phyloP scores from a whole-genome alignment of 1,140 invertebrate species.

The Eupristina koningsbergeri region DNA sequence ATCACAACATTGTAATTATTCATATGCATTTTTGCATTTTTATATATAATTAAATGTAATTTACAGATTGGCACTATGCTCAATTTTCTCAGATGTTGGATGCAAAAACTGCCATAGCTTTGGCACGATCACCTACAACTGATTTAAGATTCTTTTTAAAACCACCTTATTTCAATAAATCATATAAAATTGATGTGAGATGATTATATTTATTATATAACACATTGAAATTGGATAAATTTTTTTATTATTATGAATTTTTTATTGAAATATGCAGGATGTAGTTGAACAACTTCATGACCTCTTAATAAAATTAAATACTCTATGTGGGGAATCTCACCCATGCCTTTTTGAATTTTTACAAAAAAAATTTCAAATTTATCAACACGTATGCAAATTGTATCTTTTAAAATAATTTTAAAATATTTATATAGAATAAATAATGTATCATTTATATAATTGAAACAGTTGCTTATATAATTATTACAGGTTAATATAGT shows the following conservation, averaged over 20 bases:
- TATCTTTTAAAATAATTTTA: background rate
- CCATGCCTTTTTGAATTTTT: constrained; percentile 79
- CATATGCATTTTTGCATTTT: background rate
- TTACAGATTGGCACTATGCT: constrained; percentile 77
- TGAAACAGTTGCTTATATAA: constrained; percentile 2
- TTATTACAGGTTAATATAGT: constrained; percentile 72
- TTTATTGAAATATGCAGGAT: constrained; percentile 60
- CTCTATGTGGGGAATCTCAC: constrained; percentile 72
- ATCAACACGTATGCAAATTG: constrained; percentile 63
- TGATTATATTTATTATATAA: constrained; percentile 34
- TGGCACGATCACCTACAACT: constrained; percentile 75
- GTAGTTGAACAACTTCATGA: constrained; percentile 74
- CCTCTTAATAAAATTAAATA: constrained; percentile 74
- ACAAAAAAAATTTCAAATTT: constrained; percentile 77
- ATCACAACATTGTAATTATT: background rate
- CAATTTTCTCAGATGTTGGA: constrained; percentile 80
- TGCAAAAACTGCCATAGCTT: constrained; percentile 77
- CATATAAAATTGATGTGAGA: constrained; percentile 72
- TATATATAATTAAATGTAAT: background rate
- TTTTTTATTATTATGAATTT: background rate
- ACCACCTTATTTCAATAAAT: constrained; percentile 74
- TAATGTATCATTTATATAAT: background rate
- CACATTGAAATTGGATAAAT: background rate
- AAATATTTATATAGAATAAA: constrained; percentile 4
- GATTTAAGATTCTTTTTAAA: constrained; percentile 78